Conservation (phyloP, 2,113 vertebrate genomes). For the Microcebus tavaratra region DNA sequence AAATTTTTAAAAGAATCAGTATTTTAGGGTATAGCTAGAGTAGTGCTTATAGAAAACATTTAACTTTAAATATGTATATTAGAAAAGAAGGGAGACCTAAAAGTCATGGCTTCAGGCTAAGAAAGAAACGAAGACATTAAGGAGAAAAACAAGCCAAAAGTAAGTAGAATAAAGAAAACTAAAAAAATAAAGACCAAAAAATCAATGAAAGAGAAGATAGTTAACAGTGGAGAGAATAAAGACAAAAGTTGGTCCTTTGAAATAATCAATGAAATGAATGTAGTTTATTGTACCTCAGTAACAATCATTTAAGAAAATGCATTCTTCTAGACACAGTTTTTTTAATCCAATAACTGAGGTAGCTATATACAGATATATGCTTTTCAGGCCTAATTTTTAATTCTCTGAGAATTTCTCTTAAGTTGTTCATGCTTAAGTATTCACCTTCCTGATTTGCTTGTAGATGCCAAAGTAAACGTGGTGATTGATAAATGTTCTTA, state of each 20-base stretch:
- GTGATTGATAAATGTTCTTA: slow-evolving; percentile 25
- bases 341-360: neutral
- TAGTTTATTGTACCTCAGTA: neutral
- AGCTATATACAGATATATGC: neutral
- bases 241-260: neutral
- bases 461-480: slow-evolving; percentile 46
- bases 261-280: neutral
- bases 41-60: neutral
- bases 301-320: neutral
- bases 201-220: neutral
- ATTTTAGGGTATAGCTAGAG: neutral
- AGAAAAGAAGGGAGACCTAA: neutral
- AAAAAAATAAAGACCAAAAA: neutral
- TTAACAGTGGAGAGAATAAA: neutral
- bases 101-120: neutral
- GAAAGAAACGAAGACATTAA: neutral
- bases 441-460: slow-evolving; percentile 47
- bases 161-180: neutral
- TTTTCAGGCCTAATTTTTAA: neutral
- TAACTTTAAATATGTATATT: neutral
- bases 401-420: neutral
- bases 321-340: neutral
- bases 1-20: neutral
- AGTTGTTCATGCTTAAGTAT: neutral
- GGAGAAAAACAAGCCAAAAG: neutral